Evolutionary conservation across 2,113 vertebrate genomes (phyloP).

Genomic region (Hydropotes inermis): DNA sequence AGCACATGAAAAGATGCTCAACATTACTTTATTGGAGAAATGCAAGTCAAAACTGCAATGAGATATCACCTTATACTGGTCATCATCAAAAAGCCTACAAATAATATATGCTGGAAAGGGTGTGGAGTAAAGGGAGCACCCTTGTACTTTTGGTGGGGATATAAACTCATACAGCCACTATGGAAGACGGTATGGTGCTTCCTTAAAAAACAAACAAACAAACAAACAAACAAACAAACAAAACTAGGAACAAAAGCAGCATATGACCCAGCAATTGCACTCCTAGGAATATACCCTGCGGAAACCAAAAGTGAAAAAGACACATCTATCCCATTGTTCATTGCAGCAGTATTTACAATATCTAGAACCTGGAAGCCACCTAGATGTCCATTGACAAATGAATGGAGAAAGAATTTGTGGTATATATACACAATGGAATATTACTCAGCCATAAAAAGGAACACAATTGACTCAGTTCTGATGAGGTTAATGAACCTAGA

Average conservation of each 20-base stretch:
- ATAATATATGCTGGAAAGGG: neutral
- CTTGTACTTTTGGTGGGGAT: neutral
- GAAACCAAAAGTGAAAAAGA: neutral
- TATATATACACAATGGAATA: neutral
- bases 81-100: neutral
- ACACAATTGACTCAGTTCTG: neutral
- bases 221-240: rapidly evolving
- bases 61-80: neutral
- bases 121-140: neutral
- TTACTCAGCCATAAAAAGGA: neutral
- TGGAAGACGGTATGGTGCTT: neutral
- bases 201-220: neutral
- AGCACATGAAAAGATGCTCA: neutral
- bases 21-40: neutral
- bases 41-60: neutral
- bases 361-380: neutral
- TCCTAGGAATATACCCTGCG: neutral
- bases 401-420: neutral
- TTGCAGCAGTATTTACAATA: neutral
- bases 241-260: neutral
- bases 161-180: neutral
- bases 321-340: neutral
- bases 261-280: neutral
- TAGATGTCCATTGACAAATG: rapidly evolving
- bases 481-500: neutral